Conservation (phyloP, 1,140 invertebrate species). For the Caligus rogercresseyi region DNA sequence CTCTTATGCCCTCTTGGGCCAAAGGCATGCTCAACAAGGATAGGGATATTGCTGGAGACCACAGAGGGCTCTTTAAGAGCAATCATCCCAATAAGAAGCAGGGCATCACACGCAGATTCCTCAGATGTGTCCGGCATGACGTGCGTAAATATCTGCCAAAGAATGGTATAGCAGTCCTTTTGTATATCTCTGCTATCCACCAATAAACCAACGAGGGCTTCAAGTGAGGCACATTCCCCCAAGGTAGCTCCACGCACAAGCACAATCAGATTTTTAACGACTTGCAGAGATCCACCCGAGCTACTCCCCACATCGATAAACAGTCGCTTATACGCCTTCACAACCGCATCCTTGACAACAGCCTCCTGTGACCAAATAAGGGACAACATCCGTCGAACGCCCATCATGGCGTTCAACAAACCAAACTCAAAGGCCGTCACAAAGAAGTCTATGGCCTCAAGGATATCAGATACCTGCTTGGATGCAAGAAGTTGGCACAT, state of each 20-base stretch:
- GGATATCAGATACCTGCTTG: slow-evolving; percentile 50
- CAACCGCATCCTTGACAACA: slow-evolving; percentile 41
- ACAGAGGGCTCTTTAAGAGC: slow-evolving; percentile 35
- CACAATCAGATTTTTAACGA: slow-evolving; percentile 37
- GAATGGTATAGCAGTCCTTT: slow-evolving; percentile 34
- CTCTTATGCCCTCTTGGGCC: slow-evolving; percentile 34
- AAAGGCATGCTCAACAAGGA: slow-evolving; percentile 38
- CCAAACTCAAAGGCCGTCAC: slow-evolving; percentile 33
- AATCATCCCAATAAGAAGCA: slow-evolving; percentile 53
- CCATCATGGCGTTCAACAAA: slow-evolving; percentile 45
- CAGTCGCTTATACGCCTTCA: slow-evolving; percentile 41
- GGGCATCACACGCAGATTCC: slow-evolving; percentile 45
- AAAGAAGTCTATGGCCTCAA: slow-evolving; percentile 67
- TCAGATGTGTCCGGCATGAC: slow-evolving; percentile 48
- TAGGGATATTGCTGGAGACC: slow-evolving; percentile 38
- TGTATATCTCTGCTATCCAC: slow-evolving; percentile 38
- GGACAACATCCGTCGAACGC: slow-evolving; percentile 52
- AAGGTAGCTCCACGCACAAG: slow-evolving; percentile 38
- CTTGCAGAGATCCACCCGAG: not conserved
- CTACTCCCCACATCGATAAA: slow-evolving; percentile 34
- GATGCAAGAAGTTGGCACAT: slow-evolving; percentile 53
- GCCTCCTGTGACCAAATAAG: slow-evolving; percentile 51
- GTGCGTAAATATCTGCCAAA: slow-evolving; percentile 61
- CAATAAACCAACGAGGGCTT: slow-evolving; percentile 45
- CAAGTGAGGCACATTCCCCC: slow-evolving; percentile 47